A percentile compares a stretch with the other conserved stretches of the same genome.
These are phyloP conservation scores for Smutsia gigantea DNA, from an alignment of 2,797 vertebrate species.

Conservation along the genomic window DNA sequence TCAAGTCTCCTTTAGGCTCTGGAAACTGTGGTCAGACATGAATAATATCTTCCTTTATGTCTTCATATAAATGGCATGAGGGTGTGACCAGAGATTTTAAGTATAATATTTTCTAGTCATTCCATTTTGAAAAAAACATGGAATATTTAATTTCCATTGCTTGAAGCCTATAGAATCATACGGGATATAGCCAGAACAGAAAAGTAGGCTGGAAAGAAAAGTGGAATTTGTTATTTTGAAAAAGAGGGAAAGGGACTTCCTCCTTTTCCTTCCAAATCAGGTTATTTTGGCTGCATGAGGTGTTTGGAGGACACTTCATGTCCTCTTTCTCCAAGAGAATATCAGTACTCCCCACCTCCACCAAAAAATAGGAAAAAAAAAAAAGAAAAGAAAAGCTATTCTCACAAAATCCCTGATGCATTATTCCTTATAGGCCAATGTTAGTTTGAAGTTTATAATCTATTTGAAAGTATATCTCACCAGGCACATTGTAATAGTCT, in stretches of 20 bases:
- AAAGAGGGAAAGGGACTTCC: neutral
- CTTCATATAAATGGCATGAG: slow-evolving; percentile 39
- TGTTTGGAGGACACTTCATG: neutral
- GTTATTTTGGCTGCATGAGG: neutral
- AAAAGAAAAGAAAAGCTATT: neutral
- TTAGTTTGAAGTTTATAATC: neutral
- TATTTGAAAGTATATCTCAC: neutral
- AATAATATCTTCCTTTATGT: slow-evolving; percentile 30
- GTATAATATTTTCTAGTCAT: slow-evolving; percentile 32
- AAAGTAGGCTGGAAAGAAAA: neutral
- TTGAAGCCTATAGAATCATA: neutral
- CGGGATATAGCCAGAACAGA: neutral
- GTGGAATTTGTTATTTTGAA: neutral
- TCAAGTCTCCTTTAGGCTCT: neutral
- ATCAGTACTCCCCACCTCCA: neutral
- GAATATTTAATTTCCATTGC: neutral
- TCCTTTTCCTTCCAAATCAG: slow-evolving; percentile 14
- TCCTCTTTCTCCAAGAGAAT: neutral
- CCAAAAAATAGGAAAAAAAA: neutral
- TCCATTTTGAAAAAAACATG: slow-evolving; percentile 17
- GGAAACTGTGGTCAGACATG: slow-evolving; percentile 12
- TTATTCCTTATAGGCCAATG: neutral
- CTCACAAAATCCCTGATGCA: neutral
- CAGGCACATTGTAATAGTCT: neutral
- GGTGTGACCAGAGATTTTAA: slow-evolving; percentile 30